phyloP scores from a whole-genome alignment of 2,888 invertebrate genomes.

The Tenthredo livida region DNA sequence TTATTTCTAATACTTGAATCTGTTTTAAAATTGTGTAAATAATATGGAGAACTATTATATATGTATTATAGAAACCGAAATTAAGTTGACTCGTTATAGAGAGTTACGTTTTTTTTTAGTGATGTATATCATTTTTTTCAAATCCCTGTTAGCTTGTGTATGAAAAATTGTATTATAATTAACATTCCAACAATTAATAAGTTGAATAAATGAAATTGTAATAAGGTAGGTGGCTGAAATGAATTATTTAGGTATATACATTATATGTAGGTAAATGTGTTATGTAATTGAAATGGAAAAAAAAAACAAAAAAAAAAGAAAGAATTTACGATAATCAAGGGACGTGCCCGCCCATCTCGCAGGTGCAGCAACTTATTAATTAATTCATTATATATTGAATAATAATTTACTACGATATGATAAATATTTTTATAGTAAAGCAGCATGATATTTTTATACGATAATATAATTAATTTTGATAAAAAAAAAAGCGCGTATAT shows the following conservation, averaged over 20 bases:
- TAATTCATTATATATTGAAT: conserved; percentile 59
- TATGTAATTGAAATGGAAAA: conserved; percentile 58
- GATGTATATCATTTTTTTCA: not conserved
- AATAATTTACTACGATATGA: conserved; percentile 56
- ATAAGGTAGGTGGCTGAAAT: conserved; percentile 56
- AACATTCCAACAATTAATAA: conserved; percentile 65
- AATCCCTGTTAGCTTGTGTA: conserved; percentile 14
- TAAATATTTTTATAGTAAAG: conserved; percentile 71
- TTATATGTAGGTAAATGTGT: conserved; percentile 58
- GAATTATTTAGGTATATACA: conserved; percentile 56
- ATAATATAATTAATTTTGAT: conserved; percentile 67
- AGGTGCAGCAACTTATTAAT: conserved; percentile 63
- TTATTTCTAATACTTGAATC: not conserved
- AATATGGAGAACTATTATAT: not conserved
- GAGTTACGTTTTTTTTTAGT: not conserved
- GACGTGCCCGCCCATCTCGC: conserved; percentile 67
- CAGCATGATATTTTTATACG: conserved; percentile 76
- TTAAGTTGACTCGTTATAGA: conserved; percentile 4
- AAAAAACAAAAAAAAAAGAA: conserved; percentile 41
- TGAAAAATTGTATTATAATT: conserved; percentile 61
- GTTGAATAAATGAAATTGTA: conserved; percentile 55
- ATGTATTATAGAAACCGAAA: not conserved
- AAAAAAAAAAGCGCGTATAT: conserved; percentile 64
- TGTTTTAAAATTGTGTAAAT: not conserved
- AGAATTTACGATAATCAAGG: conserved; percentile 61